Percentiles rank a stretch among this genome's conserved stretches.
Evolutionary conservation across 2,797 vertebrate species (phyloP).

Genomic region (Crocidura indochinensis): DNA sequence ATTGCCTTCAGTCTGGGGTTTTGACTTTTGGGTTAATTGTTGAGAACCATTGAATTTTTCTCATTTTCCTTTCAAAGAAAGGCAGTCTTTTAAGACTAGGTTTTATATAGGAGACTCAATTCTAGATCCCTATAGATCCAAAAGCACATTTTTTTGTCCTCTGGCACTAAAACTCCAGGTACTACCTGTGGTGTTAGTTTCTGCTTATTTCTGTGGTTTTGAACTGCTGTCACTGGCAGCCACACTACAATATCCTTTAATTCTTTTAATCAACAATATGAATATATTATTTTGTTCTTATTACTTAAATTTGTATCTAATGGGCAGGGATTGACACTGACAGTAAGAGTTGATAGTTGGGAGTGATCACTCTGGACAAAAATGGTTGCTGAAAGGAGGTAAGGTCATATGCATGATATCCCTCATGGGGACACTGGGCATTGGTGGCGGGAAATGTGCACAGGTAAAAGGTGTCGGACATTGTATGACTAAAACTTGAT

Average conservation of each 20-base stretch:
- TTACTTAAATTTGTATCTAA: constrained; percentile 19
- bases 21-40: background rate
- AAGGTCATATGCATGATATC: too few species aligned
- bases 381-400: too few species aligned
- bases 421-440: too few species aligned
- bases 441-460: too few species aligned
- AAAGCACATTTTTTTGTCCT: background rate
- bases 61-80: constrained; percentile 5
- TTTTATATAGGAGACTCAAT: background rate
- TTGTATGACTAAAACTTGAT: too few species aligned
- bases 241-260: constrained; percentile 44
- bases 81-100: background rate
- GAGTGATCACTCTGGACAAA: too few species aligned
- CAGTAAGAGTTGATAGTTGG: too few species aligned
- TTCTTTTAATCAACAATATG: constrained; percentile 52
- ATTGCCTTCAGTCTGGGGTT: background rate
- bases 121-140: background rate
- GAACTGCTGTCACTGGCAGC: background rate
- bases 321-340: background rate
- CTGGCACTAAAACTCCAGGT: background rate
- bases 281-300: constrained; percentile 10
- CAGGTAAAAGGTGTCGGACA: too few species aligned
- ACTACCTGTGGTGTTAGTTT: constrained; percentile 30
- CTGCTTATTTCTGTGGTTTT: constrained; percentile 33
- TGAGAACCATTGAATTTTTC: constrained; percentile 23